Percentiles rank a stretch among this genome's conserved stretches.
Evolutionary conservation across 2,113 vertebrate genomes (phyloP).

Genomic region (Macquaria ambigua): DNA sequence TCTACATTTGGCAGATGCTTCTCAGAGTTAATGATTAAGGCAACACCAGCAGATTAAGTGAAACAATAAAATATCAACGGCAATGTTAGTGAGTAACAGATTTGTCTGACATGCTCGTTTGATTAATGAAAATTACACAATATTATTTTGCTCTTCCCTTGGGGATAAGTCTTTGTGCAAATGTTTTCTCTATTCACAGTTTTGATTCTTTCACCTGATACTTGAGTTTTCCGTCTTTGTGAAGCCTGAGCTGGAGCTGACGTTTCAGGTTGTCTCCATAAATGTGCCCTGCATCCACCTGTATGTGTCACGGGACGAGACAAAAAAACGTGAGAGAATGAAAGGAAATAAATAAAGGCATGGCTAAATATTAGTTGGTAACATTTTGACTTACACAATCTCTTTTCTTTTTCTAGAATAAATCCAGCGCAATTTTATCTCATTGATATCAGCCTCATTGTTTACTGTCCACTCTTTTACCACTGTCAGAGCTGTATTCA

Average conservation of each 20-base stretch:
- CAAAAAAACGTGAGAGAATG: neutral
- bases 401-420: neutral
- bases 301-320: neutral
- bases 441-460: no score
- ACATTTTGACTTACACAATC: neutral
- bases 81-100: neutral
- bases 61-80: neutral
- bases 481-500: no score
- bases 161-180: neutral
- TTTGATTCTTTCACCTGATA: slow-evolving; percentile 88
- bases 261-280: slow-evolving; percentile 93
- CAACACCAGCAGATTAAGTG: neutral
- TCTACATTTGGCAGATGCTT: neutral
- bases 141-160: neutral
- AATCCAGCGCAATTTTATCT: no score
- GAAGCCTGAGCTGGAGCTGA: slow-evolving; percentile 91
- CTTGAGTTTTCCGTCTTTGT: slow-evolving; percentile 94
- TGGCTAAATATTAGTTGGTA: neutral
- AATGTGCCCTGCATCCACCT: slow-evolving; percentile 96
- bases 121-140: no score
- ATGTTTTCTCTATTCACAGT: neutral
- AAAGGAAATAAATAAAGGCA: neutral
- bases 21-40: neutral
- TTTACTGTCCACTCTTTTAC: no score
- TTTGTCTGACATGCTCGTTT: neutral